Evolutionary conservation across 1,140 invertebrate genomes (phyloP).

Genomic region (Anagrus nilaparvatae): DNA sequence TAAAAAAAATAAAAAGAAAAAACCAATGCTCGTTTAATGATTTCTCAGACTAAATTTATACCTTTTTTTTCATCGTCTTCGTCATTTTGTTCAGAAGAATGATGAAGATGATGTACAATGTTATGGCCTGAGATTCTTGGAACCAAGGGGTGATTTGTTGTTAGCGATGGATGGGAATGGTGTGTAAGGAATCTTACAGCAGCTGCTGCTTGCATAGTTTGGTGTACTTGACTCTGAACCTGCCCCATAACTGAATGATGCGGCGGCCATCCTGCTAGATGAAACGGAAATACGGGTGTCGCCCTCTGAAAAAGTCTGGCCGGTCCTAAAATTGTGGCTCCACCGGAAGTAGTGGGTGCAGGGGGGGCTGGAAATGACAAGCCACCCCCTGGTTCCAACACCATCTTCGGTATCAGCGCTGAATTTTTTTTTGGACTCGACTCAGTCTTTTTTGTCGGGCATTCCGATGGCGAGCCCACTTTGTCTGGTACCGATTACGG

Average conservation of each 20-base stretch:
- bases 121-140: constrained; percentile 34
- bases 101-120: constrained; percentile 35
- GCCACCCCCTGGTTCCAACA: constrained; percentile 41
- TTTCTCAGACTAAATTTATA: too few relatives aligned
- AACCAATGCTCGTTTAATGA: too few relatives aligned
- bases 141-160: constrained; percentile 35
- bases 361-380: constrained; percentile 41
- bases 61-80: constrained; percentile 43
- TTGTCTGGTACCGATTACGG: too few relatives aligned
- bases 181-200: constrained; percentile 36
- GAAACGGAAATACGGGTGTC: constrained; percentile 39
- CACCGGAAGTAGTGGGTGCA: constrained; percentile 37
- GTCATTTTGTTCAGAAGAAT: constrained; percentile 32
- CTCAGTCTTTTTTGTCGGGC: too few relatives aligned
- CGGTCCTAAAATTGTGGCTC: constrained; percentile 31
- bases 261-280: constrained; percentile 38
- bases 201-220: constrained; percentile 35
- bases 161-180: constrained; percentile 35
- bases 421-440: too few relatives aligned
- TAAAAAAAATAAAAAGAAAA: too few relatives aligned
- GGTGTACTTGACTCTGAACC: constrained; percentile 38
- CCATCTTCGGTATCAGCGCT: constrained; percentile 43
- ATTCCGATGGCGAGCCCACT: too few relatives aligned
- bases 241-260: constrained; percentile 39
- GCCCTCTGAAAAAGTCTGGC: constrained; percentile 37